Evolutionary conservation across 37 sponge, comb jelly and placozoan genomes (phyloP).

Genomic region (Dysidea cf. avara): DNA sequence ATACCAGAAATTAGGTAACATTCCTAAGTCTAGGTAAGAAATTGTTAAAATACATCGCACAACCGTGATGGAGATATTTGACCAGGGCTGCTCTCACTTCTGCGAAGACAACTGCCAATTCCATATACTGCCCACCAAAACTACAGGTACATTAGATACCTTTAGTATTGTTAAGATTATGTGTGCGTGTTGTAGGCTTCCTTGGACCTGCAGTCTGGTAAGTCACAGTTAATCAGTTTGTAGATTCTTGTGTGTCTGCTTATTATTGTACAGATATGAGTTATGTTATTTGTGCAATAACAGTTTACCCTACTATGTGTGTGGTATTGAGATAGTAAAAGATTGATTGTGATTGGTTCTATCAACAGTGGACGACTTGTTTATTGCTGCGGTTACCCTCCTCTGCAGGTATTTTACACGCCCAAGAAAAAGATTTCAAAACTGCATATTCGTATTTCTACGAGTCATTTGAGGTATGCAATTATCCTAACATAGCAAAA

Average conservation of each 20-base stretch:
- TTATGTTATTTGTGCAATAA: not conserved
- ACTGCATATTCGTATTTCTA: conserved; percentile 97
- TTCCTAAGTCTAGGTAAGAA: conserved; percentile 63
- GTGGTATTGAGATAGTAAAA: not conserved
- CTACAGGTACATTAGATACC: conserved; percentile 76
- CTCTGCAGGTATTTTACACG: conserved; percentile 94
- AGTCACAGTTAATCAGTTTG: not conserved
- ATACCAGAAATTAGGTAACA: conserved; percentile 87
- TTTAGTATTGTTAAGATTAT: no score
- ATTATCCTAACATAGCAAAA: not conserved
- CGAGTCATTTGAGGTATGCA: conserved; percentile 91
- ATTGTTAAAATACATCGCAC: not conserved
- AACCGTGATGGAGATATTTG: not conserved
- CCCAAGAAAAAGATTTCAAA: conserved; percentile 97
- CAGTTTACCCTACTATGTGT: not conserved
- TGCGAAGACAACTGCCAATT: conserved; percentile 98
- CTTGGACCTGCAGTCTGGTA: conserved; percentile 92
- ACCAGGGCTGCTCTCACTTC: conserved; percentile 93
- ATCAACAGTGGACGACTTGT: no score
- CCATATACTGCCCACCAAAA: conserved; percentile 96
- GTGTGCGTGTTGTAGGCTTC: no score
- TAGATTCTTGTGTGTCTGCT: not conserved
- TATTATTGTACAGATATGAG: not conserved
- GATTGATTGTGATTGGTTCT: no score
- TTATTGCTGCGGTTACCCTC: no score